Conservation (phyloP, 2,113 vertebrate genomes). For the Hippoglossus stenolepis region DNA sequence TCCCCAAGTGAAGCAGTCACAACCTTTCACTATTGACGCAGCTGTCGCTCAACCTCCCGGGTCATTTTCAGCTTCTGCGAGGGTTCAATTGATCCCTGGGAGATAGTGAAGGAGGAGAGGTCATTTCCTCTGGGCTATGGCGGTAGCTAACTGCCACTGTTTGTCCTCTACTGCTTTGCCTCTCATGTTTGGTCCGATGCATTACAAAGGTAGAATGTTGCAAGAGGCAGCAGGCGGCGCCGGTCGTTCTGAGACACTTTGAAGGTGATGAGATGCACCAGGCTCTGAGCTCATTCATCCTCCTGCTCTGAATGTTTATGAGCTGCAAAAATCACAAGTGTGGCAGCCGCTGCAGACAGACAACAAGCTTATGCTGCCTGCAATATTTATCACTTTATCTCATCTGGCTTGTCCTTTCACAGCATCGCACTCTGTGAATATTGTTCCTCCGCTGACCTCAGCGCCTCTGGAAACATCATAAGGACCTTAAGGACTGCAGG, state of each 20-base stretch:
- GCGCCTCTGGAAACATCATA: not conserved
- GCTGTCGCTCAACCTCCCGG: conserved; percentile 54
- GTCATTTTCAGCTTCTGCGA: conserved; percentile 63
- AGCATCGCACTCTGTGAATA: not conserved
- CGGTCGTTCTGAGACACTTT: conserved; percentile 34
- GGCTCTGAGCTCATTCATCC: conserved; percentile 17
- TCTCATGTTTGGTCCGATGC: conserved; percentile 28
- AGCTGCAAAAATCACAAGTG: conserved; percentile 25
- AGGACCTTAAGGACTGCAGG: not conserved
- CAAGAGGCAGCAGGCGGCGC: conserved; percentile 7
- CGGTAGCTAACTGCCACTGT: conserved; percentile 33
- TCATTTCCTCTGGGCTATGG: no score
- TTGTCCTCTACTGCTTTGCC: conserved; percentile 30
- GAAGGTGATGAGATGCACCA: conserved; percentile 45
- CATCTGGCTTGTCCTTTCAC: conserved; percentile 28
- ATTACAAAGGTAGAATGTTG: conserved; percentile 34
- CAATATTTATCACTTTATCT: conserved; percentile 45
- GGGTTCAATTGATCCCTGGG: conserved; percentile 60
- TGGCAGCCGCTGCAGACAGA: conserved; percentile 4
- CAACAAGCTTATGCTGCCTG: conserved; percentile 19
- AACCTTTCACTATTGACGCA: conserved; percentile 52
- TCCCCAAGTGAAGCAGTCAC: conserved; percentile 43
- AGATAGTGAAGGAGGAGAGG: conserved; percentile 24
- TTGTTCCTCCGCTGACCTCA: conserved; percentile 19
- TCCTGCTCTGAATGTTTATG: conserved; percentile 49